Evolutionary conservation across 2,888 invertebrate genomes (phyloP), one percentile per base, ranked within the genome.

Genomic region (Dasysyrphus albostriatus): DNA sequence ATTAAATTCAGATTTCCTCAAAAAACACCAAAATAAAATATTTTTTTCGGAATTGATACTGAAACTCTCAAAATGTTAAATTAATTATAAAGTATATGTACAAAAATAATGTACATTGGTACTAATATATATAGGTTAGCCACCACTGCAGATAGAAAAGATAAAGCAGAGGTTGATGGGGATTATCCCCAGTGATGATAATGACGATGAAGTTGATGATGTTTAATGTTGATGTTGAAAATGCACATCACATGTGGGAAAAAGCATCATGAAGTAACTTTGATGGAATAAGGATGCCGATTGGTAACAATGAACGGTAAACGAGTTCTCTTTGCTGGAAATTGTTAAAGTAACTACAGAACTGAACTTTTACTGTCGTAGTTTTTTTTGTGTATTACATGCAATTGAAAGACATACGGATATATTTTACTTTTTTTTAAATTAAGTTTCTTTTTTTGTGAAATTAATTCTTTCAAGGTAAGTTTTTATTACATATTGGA

Each of bases 291-390:
- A 65, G 59, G 61, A 59, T 83, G 74, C 70, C 74, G 87, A 79
- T 87, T 83, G 74, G 82, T 78, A 78, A 79, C 70, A 87, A 83
- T 78, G 72, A 83, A 87, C 78, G 44, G 65, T 65, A 79, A 83
- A 79, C 78, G 75, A 82, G 65, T 70, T 77, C 44, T 69, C 19
- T 77, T 58, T 63, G 59, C 59, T n/a, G 49, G 39, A 49, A 47
- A 70, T 51, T 70, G 67, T 76, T 69, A 59, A 70, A 70, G 70
- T 76, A 61, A 69, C 69, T 61, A 63, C 56, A 39, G 54, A 61
- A 19, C 42, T 58, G 32, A 72, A 54, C 69, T 51, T 54, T 61
- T 58, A 39, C 44, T 44, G 61, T 29, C 10, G 54, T 56, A 16
- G 5, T 39, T 70, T 56, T 37, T 37, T n/a, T n/a, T n/a, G n/a